Conservation (phyloP, 2,797 vertebrate species). For the Lemur catta region DNA sequence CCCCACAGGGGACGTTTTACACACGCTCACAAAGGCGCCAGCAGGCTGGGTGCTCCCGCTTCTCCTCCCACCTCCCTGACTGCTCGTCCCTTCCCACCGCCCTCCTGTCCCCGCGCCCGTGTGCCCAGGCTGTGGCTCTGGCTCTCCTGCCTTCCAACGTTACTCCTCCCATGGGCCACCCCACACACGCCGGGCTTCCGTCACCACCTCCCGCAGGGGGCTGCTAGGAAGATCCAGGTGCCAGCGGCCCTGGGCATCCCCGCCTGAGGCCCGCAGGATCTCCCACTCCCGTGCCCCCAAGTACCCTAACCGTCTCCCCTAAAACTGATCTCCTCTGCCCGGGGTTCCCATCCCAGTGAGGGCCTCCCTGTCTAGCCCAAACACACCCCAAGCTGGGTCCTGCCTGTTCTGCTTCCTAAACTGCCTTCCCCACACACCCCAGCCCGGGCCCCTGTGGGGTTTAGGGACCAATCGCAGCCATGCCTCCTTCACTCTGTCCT, state of each 20-base stretch:
- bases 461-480: not conserved
- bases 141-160: not conserved
- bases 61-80: not conserved
- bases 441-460: not conserved
- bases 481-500: not conserved
- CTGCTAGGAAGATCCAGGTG: not conserved
- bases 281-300: not conserved
- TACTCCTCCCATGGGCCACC: not conserved
- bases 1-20: too few relatives aligned
- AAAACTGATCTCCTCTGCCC: not conserved
- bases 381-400: fast-evolving
- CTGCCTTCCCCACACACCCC: too few relatives aligned
- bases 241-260: not conserved
- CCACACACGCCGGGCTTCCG: not conserved
- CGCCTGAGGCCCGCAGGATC: not conserved
- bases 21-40: too few relatives aligned
- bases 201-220: not conserved
- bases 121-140: not conserved
- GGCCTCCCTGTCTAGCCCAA: not conserved
- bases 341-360: not conserved
- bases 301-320: not conserved
- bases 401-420: not conserved
- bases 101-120: not conserved
- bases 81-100: not conserved
- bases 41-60: not conserved